Evolutionary conservation across 2,797 vertebrate species (phyloP).

Genomic region (Mallotus villosus): DNA sequence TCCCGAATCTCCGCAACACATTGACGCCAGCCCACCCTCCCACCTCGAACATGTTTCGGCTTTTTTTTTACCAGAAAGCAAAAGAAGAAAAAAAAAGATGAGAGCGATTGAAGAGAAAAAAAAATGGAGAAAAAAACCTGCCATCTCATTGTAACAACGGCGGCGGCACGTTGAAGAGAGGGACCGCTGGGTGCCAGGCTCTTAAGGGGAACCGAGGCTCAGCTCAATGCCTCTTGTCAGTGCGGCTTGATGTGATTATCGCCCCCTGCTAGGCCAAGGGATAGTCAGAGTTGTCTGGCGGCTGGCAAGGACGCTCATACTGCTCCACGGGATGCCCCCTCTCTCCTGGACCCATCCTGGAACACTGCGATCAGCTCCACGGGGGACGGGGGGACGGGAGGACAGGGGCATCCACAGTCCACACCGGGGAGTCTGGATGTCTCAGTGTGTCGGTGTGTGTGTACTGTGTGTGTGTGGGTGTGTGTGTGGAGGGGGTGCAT

Average conservation of each 20-base stretch:
- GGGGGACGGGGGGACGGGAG: constrained; percentile 51
- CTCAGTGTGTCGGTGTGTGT: background rate
- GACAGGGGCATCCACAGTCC: constrained; percentile 53
- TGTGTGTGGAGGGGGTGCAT: too few species aligned
- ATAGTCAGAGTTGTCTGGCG: constrained; percentile 75
- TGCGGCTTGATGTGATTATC: constrained; percentile 78
- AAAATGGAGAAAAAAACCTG: constrained; percentile 65
- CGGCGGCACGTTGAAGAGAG: constrained; percentile 58
- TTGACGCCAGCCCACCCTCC: background rate
- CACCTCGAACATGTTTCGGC: too few species aligned
- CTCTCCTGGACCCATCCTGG: constrained; percentile 58
- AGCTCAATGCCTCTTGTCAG: constrained; percentile 77
- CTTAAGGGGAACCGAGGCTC: constrained; percentile 72
- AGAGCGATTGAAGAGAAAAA: constrained; percentile 24
- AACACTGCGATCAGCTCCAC: constrained; percentile 57
- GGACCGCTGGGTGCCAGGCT: constrained; percentile 69
- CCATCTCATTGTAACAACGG: constrained; percentile 72
- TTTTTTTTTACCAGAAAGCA: background rate
- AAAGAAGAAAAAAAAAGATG: constrained; percentile 15
- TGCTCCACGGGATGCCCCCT: constrained; percentile 66
- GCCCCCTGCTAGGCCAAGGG: constrained; percentile 72
- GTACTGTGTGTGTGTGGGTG: too few species aligned
- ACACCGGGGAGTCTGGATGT: constrained; percentile 35
- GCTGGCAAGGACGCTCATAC: constrained; percentile 66
- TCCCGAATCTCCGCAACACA: constrained; percentile 50